Evolutionary conservation across 2,113 vertebrate species (phyloP), one percentile per base, ranked within the genome.

Genomic region (Xiphophorus hellerii): DNA sequence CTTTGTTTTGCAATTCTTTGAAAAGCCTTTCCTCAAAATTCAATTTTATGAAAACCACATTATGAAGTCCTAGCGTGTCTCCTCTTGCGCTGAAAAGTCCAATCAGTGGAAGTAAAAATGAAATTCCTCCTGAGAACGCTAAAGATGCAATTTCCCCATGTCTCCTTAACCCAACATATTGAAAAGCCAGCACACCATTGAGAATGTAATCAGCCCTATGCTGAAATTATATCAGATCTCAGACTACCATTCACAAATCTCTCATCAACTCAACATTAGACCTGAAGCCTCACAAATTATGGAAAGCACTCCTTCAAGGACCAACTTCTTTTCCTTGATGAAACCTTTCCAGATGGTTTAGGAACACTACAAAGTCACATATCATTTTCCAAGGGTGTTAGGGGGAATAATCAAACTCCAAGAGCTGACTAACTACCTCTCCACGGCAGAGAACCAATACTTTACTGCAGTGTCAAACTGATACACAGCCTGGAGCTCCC

Each of bases 261-360:
- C 77, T 84, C 81, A 78, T 90, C 82, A 85, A 73, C 74, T 72
- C 75, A 84, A 89, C 78, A 85, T 89, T 75, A 80, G 54, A 63
- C 77, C 81, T 9, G 70, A 82, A 88, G 69, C 78, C 73, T 54
- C 63, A 74, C 72, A 84, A 84, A 89, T 87, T 79, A 86, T 73
- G 64, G 63, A 77, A 74, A 76, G 70, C 48, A 27, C 71, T 78
- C 28, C 2, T 78, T 81, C 70, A 80, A 87, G 71, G 69, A 39
- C 54, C 15, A 29, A 29, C 66, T 66, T 66, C 83, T 68, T 69
- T 29, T 11, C 62, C 28, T 69, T 75, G 73, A 90, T 87, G 64
- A 78, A 87, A 82, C 66, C 68, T 72, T 86, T 67, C 69, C 65
- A 11, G 11, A 58, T 69, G 48, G 66, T 82, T 80, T 74, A 72